These are phyloP conservation scores for Anguilla megastoma DNA, from an alignment of 2,797 vertebrate species.

Conservation along the genomic window DNA sequence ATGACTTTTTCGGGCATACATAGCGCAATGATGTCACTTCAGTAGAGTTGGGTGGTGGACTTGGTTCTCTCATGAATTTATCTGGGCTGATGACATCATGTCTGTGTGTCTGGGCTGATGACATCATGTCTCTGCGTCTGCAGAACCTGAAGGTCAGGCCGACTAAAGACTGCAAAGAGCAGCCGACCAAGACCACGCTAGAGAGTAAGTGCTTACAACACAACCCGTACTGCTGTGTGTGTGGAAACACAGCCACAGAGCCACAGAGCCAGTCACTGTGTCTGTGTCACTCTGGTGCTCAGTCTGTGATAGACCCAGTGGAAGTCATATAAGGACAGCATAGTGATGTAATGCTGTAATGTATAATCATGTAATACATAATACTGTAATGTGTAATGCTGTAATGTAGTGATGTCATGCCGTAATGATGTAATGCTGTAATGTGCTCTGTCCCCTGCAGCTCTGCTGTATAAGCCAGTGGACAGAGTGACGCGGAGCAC, in stretches of 20 bases:
- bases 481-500: constrained; percentile 97
- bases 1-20: too few relatives aligned
- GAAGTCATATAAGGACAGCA: too few relatives aligned
- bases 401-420: too few relatives aligned
- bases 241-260: background rate
- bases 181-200: constrained; percentile 87
- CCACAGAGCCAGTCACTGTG: background rate
- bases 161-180: constrained; percentile 90
- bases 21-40: too few relatives aligned
- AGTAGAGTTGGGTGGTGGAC: too few relatives aligned
- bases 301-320: background rate
- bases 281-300: background rate
- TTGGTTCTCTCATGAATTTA: background rate
- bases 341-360: background rate
- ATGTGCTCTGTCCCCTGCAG: constrained; percentile 64
- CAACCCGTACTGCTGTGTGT: background rate
- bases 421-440: too few relatives aligned
- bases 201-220: constrained; percentile 81
- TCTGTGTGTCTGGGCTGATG: constrained; percentile 37
- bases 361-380: background rate
- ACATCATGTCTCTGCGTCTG: constrained; percentile 41
- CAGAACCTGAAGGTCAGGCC: constrained; percentile 94
- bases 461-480: constrained; percentile 94
- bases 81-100: background rate
- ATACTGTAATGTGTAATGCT: background rate